Evolutionary conservation across 2,888 invertebrate species (phyloP).

Genomic region (Leptinotarsa tumamoca): DNA sequence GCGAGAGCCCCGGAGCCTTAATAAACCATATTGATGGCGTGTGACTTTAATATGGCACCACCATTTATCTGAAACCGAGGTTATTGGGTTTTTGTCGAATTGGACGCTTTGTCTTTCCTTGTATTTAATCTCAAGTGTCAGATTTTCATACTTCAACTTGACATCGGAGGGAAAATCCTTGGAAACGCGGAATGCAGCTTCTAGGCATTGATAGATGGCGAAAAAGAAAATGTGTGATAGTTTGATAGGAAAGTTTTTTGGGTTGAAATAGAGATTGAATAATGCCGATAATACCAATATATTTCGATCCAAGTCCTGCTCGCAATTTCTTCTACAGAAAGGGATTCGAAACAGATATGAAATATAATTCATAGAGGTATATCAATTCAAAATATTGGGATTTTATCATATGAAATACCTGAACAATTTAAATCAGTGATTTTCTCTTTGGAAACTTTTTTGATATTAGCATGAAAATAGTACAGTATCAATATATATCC

Average conservation of each 20-base stretch:
- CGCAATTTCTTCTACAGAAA: too few species aligned
- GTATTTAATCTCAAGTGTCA: conserved; percentile 27
- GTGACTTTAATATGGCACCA: conserved; percentile 46
- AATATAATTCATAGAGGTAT: too few species aligned
- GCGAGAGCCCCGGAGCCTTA: conserved; percentile 27
- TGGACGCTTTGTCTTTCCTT: conserved; percentile 24
- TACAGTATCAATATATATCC: too few species aligned
- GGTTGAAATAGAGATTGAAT: too few species aligned
- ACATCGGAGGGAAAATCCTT: conserved; percentile 14
- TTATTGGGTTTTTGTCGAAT: conserved; percentile 42
- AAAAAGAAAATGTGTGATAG: background rate
- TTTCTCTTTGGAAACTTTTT: too few species aligned
- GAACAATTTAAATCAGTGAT: too few species aligned
- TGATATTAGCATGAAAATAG: too few species aligned
- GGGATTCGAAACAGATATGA: too few species aligned
- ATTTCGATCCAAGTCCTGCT: too few species aligned
- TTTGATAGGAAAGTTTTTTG: background rate
- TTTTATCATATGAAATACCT: too few species aligned
- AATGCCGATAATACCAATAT: too few species aligned
- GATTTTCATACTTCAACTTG: conserved; percentile 25
- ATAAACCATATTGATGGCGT: conserved; percentile 52
- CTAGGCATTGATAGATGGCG: background rate
- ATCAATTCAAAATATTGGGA: too few species aligned
- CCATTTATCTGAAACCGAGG: conserved; percentile 41
- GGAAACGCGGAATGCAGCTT: background rate